Evolutionary conservation across 2,113 vertebrate genomes (phyloP).

Genomic region (Brachypodius melanocephalos): DNA sequence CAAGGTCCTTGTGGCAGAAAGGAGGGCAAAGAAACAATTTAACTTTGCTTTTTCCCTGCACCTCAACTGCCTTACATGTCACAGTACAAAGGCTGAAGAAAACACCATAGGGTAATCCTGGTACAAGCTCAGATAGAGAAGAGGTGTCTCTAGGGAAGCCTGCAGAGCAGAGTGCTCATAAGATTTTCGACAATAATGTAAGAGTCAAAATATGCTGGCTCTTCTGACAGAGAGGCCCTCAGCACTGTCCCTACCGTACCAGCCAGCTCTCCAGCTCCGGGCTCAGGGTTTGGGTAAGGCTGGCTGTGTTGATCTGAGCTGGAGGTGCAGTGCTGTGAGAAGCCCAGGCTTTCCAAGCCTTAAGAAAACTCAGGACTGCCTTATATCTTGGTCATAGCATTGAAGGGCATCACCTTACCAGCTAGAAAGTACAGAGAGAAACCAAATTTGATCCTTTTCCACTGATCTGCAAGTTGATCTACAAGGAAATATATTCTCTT

Average conservation of each 20-base stretch:
- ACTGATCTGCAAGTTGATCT: not conserved
- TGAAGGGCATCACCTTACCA: not conserved
- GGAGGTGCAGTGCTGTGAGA: not conserved
- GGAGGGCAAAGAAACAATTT: constrained; percentile 12
- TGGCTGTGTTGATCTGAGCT: not conserved
- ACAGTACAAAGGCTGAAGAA: not conserved
- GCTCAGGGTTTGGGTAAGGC: not conserved
- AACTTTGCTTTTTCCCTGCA: not conserved
- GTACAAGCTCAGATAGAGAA: not conserved
- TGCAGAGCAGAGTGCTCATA: not conserved
- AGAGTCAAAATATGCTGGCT: not conserved
- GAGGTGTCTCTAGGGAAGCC: not conserved
- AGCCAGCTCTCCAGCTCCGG: not conserved
- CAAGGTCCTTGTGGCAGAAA: constrained; percentile 15
- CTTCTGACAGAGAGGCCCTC: not conserved
- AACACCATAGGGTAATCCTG: not conserved
- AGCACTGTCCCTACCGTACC: not conserved
- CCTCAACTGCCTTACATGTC: not conserved
- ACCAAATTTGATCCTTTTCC: not conserved
- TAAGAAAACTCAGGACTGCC: not conserved
- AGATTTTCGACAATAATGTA: not conserved
- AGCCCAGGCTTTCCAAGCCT: not conserved
- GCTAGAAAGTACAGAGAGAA: not conserved
- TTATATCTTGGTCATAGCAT: not conserved
- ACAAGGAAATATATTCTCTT: not conserved